A percentile compares a stretch with the other conserved stretches of the same genome.
Conservation (phyloP, 2,113 vertebrate genomes). For the Lates calcarifer region DNA sequence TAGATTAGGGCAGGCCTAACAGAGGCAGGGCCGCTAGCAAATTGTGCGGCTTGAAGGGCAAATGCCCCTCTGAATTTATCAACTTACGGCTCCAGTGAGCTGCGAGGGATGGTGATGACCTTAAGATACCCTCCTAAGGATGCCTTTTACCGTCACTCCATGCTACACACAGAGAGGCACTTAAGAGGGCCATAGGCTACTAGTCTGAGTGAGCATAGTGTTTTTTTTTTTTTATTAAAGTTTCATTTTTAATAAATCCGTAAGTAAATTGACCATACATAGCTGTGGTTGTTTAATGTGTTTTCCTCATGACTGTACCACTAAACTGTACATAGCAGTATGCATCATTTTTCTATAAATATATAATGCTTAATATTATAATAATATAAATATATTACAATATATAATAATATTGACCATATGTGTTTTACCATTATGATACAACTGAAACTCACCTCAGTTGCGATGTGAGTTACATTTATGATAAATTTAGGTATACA, state of each 20-base stretch:
- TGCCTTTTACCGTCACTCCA: slow-evolving; percentile 76
- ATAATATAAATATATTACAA: too few species aligned
- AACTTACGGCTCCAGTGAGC: slow-evolving; percentile 82
- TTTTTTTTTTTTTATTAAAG: slow-evolving; percentile 22
- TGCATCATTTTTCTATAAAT: slow-evolving; percentile 19
- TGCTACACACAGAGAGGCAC: slow-evolving; percentile 46
- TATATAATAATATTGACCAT: neutral
- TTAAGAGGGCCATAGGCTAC: slow-evolving; percentile 63
- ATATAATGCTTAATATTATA: too few species aligned
- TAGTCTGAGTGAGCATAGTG: slow-evolving; percentile 24
- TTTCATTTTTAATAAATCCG: slow-evolving; percentile 61
- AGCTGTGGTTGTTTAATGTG: slow-evolving; percentile 13
- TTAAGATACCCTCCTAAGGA: slow-evolving; percentile 84
- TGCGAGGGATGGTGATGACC: slow-evolving; percentile 82
- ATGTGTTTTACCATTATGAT: neutral
- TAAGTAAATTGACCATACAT: slow-evolving; percentile 36
- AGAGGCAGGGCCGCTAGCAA: slow-evolving; percentile 82
- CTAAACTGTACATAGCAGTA: slow-evolving; percentile 6
- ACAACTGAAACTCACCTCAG: neutral
- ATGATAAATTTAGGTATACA: neutral
- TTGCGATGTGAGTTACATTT: neutral
- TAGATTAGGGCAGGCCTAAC: slow-evolving; percentile 84
- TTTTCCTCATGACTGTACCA: neutral
- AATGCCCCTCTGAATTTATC: slow-evolving; percentile 86
- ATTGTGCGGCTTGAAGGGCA: slow-evolving; percentile 85